Base-by-base conservation (phyloP, 1,140 invertebrate species). In the Drosophila kepulauana region DNA sequence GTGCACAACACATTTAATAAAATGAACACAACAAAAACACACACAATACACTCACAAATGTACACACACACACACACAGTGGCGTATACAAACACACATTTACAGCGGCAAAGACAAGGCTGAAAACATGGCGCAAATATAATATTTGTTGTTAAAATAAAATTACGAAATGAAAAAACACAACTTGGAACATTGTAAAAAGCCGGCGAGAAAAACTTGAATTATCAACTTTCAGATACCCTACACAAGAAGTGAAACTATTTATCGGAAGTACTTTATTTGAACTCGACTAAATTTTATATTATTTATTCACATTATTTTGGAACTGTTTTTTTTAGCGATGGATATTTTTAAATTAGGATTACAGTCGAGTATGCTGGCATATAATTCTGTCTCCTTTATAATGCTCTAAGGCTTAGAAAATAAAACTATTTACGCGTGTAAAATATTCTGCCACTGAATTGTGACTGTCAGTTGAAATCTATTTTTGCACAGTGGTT, bases 91-190 rank as follows among this genome's bases (percentile, higher is more conserved):
- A 33, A 38, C 35, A 57, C 10, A 41, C n/a, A 57, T 7, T 38
- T 5, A 57, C 30, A 54, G 51, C 13, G 51, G 13, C 30, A 13
- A 3, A 57, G 46, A 46, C 78, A 80, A 84, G 25, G 75, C 75
- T 71, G 66, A 65, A 82, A 87, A 82, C 82, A 87, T 79, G 71
- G 75, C 82, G 66, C 77, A 88, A 88, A 88, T 84, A 76, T 88
- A 72, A 78, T 88, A 75, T 88, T 89, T 89, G 84, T 84, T 88
- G 85, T 89, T 89, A 75, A 89, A 88, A 89, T 84, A 84, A 88
- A 81, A 84, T 74, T 70, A 87, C 72, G 76, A 79, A 69, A 77
- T 64, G 63, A 56, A 76, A 69, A 76, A 67, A 68, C 30, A 52
- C 56, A 81, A 81, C 78, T 75, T 85, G 61, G 54, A 85, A 64